Base-by-base conservation (phyloP, 2,888 invertebrate species). In the Xestia sexstrigata region DNA sequence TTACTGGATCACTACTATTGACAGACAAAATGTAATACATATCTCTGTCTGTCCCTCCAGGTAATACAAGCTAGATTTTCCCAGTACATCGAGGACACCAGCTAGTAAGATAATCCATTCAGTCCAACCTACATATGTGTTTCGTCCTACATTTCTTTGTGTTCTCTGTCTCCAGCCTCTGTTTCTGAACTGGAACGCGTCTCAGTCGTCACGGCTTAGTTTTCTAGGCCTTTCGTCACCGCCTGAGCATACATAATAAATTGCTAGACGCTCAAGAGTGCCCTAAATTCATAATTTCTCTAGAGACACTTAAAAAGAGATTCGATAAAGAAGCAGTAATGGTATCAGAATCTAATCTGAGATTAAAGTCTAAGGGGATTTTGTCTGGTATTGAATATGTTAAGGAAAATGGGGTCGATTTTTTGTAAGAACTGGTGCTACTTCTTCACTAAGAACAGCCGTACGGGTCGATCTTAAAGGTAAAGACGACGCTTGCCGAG, bases 81-180 rank as follows among this genome's bases (percentile, higher is more conserved):
- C 42, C 9, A 42, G 42, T 42, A 9, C 9, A 9, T 42, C 42
- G 42, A 76, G 65, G 55, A 6, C 69, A 62, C 15, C 68, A 35
- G 2, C 72, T 8, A 42, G 26, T 47, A 35, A 78, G 52, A 58
- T 82, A 76, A 83, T 70, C 70, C 23, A 70, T 70, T 80, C 71
- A 73, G 15, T 17, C 0, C 4, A 73, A 70, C 70, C 78, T 65
- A 82, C 67, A 65, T 75, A 26, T 72, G 74, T n/a, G 60, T 20
- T 58, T 23, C 81, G 83, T 75, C 72, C 85, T 23, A 84, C 35
- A 72, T 82, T 78, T 67, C 83, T 78, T 84, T 84, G 82, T 81
- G 23, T 76, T 8, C 39, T 42, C 4, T 7, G 68, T 69, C 68
- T 67, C 17, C 30, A 67, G 45, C 39, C 23, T 20, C 39, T 77